Evolutionary conservation across 2,888 invertebrate genomes (phyloP).

Genomic region (Eremobia ochroleuca): DNA sequence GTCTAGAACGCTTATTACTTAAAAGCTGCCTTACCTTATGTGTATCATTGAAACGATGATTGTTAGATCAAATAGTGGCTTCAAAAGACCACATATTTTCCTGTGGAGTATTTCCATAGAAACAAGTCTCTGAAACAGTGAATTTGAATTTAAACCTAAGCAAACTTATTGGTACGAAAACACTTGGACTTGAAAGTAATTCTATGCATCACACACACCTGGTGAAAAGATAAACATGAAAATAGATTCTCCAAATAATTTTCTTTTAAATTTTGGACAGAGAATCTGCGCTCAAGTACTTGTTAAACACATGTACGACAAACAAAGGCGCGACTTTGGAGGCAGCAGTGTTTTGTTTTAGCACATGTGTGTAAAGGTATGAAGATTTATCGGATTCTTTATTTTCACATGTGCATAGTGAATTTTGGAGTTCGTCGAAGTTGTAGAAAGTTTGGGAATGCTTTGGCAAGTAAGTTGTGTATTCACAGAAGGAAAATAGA

Average conservation of each 20-base stretch:
- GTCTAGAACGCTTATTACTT: neutral
- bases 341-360: conserved; percentile 43
- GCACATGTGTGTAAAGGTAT: conserved; percentile 48
- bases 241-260: conserved; percentile 34
- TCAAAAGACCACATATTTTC: neutral
- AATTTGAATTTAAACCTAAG: neutral
- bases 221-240: conserved; percentile 30
- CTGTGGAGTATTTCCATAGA: neutral
- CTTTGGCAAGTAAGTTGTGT: neutral
- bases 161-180: neutral
- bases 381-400: conserved; percentile 28
- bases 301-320: conserved; percentile 22
- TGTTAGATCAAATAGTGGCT: neutral
- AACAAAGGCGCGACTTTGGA: conserved; percentile 38
- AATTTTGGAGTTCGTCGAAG: conserved; percentile 10
- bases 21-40: neutral
- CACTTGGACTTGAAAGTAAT: neutral
- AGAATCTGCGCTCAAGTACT: conserved; percentile 25
- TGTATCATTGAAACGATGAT: neutral
- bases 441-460: conserved; percentile 32
- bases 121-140: neutral
- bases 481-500: neutral
- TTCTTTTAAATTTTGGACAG: conserved; percentile 13
- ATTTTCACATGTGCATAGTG: conserved; percentile 39
- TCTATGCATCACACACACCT: neutral